phyloP scores from a whole-genome alignment of 1,140 invertebrate genomes.

The Bombus fervidus region DNA sequence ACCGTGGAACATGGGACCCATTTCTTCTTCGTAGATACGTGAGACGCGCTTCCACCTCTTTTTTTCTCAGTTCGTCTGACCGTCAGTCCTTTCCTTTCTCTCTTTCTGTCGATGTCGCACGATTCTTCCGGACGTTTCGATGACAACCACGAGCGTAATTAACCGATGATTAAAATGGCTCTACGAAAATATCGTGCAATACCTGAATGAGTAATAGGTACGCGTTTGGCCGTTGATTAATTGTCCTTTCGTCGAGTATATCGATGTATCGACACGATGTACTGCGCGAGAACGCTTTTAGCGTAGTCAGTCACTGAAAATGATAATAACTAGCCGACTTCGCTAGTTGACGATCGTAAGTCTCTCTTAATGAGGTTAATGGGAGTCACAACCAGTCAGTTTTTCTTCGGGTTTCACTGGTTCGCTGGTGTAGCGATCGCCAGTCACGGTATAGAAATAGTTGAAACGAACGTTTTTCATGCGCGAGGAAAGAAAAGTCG shows the following conservation, averaged over 20 bases:
- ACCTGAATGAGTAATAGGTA: background rate
- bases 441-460: background rate
- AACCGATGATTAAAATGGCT: background rate
- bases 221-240: slow-evolving; percentile 10
- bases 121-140: background rate
- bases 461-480: background rate
- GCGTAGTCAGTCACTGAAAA: slow-evolving; percentile 28
- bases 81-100: background rate
- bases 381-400: slow-evolving; percentile 48
- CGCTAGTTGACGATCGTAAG: slow-evolving; percentile 18
- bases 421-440: background rate
- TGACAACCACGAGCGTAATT: slow-evolving; percentile 1
- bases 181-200: background rate
- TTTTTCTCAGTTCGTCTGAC: background rate
- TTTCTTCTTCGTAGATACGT: slow-evolving; percentile 63
- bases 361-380: slow-evolving; percentile 66
- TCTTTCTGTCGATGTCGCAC: background rate
- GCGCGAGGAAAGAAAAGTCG: background rate
- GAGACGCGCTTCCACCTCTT: slow-evolving; percentile 15
- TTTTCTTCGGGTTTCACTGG: slow-evolving; percentile 57
- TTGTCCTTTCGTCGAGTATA: background rate
- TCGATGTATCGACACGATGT: background rate
- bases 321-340: slow-evolving; percentile 47
- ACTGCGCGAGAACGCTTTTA: background rate
- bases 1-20: slow-evolving; percentile 30